Base-by-base conservation (phyloP, 2,888 invertebrate species). In the Xylota segnis region DNA sequence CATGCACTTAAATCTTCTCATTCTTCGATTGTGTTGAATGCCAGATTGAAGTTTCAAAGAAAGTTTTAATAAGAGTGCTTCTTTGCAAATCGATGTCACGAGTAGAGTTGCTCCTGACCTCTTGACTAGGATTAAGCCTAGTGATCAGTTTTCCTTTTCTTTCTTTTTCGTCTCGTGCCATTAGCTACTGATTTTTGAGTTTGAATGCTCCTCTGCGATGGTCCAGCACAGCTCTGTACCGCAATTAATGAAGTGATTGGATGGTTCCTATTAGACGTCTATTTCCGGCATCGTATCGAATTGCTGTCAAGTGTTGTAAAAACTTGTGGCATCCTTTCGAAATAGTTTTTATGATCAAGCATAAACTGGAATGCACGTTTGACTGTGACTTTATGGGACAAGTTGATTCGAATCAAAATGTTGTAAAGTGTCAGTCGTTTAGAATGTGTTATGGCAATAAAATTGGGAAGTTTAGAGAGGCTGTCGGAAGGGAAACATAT, bases 201-300 rank as follows among this genome's bases (percentile, higher is more conserved):
- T 61, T 29, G 16, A 47, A 32, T 12, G 45, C 12, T 27, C 10
- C n/a, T 32, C 32, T 29, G 29, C 63, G 5, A 7, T 4, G 10
- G 10, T 12, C 27, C 5, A 29, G 29, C 32, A 16, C 47, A 16
- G 2, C 7, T 5, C 29, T 16, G 6, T 10, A 63, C 47, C 63
- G 32, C 63, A 65, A 65, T 63, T 32, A 50, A 50, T 50, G n/a
- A 50, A 50, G 12, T 34, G 43, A 47, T 70, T n/a, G 27, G 27
- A 16, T 61, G 45, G 29, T 43, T 27, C 34, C 47, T 10, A 34
- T 34, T 45, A 23, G 27, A 58, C 45, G 12, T 72, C 50, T 61
- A 59, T 50, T 50, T 72, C 72, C 72, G 72, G 61, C 50, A 61
- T 16, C 50, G 29, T 72, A 40, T 72, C 29, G 52, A 72, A 40